Base-by-base conservation (phyloP, 1,140 invertebrate species). In the Drepana arcuata region DNA sequence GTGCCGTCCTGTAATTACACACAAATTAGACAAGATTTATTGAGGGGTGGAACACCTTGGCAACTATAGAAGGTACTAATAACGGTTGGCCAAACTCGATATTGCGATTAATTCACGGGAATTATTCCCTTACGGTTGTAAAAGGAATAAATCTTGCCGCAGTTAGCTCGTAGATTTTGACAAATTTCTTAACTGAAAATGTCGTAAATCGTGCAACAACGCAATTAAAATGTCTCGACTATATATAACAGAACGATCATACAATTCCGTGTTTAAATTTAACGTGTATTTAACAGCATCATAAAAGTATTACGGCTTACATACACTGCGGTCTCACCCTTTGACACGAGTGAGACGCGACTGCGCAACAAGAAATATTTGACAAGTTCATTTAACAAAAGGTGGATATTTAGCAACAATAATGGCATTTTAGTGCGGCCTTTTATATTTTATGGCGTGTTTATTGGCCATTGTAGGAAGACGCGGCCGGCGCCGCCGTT, bases 21-120 rank as follows among this genome's bases (percentile, higher is more conserved):
- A 82, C 75, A 82, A 82, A 82, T 80, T 82, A 82, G 75, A 82
- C 69, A 80, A 82, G 78, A 82, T 82, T 82, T 82, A 82, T 82
- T 54, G 73, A 73, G 71, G 78, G 78, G 78, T 72, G 67, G 70
- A 67, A 75, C 78, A 82, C 78, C 78, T 82, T 80, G 63, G 75
- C 70, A 82, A 82, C 78, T 82, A 71, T 69, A 60, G 58, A 63
- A 71, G 70, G 66, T 75, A 78, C 67, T 78, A 81, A 78, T 80
- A 82, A 82, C 69, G 73, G 73, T 66, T 66, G 74, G 73, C 69
- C 69, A 72, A 57, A 60, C 55, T 49, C 62, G 58, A 78, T 79
- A 82, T 75, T 75, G 65, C 73, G 65, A 70, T 77, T 78, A 71
- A 72, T 70, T 73, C 57, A 57, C 49, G 44, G 57, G 50, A 40